Conservation (phyloP, 2,888 invertebrate species). For the Calliphora vomitoria region DNA sequence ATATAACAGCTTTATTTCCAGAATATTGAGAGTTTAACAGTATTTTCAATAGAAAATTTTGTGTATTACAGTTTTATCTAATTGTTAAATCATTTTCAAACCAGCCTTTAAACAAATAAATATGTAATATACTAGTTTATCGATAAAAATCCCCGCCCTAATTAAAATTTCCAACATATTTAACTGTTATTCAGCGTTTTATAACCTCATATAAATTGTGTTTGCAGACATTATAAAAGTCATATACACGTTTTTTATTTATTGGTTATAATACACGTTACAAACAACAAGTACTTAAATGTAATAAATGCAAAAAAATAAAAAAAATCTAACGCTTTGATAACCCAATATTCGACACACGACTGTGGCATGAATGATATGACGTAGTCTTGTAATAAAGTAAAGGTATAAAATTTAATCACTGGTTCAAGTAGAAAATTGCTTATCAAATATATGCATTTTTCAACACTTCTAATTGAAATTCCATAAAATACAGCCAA, state of each 20-base stretch:
- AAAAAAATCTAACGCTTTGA: background rate
- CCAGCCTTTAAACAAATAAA: no score
- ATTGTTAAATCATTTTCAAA: no score
- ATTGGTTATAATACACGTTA: background rate
- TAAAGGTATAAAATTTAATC: background rate
- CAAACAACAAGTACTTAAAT: background rate
- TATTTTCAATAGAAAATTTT: no score
- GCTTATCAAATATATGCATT: constrained; percentile 10
- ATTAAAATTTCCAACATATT: no score
- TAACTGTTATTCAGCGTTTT: background rate
- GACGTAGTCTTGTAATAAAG: background rate
- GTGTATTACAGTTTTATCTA: no score
- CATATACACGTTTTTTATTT: background rate
- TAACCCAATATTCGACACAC: background rate
- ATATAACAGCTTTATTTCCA: no score
- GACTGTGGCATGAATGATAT: background rate
- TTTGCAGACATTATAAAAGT: background rate
- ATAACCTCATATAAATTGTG: background rate
- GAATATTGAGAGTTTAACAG: no score
- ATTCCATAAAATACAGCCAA: background rate
- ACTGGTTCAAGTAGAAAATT: background rate
- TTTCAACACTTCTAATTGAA: constrained; percentile 13
- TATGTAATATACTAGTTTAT: no score
- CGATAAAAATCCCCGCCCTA: no score
- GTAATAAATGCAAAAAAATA: background rate